phyloP scores from a whole-genome alignment of 2,113 vertebrate species.

The Chauna torquata region DNA sequence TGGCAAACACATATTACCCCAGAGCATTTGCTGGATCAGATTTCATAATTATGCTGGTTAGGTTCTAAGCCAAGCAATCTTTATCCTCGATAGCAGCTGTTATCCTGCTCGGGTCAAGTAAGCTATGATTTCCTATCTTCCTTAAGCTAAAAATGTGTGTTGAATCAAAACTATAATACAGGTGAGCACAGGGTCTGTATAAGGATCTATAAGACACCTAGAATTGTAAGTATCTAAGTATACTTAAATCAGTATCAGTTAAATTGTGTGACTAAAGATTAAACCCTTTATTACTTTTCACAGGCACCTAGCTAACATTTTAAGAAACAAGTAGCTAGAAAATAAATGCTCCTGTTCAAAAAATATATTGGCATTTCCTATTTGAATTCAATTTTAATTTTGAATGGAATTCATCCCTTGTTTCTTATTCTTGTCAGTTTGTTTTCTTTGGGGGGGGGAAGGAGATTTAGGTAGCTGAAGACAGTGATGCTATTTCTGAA shows the following conservation, averaged over 20 bases:
- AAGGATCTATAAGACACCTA: neutral
- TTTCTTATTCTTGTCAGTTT: conserved; percentile 40
- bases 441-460: conserved; percentile 1
- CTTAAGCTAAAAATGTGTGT: conserved; percentile 3
- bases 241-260: neutral
- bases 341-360: neutral
- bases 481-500: conserved; percentile 9
- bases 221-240: neutral
- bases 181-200: neutral
- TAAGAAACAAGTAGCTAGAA: neutral
- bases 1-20: conserved; percentile 1
- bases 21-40: conserved; percentile 8
- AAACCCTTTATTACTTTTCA: neutral
- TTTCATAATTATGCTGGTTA: conserved; percentile 43
- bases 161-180: neutral
- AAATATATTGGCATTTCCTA: neutral
- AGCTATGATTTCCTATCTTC: conserved; percentile 41
- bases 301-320: neutral
- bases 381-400: conserved; percentile 16
- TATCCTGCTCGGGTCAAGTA: neutral
- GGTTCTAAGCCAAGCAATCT: conserved; percentile 29
- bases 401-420: neutral
- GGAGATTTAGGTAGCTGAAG: neutral
- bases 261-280: neutral
- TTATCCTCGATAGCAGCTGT: conserved; percentile 5